A percentile compares a stretch with the other conserved stretches of the same genome.
These are phyloP conservation scores for Drosophila austrosaltans DNA, from an alignment of 2,888 invertebrate species.

Conservation along the genomic window DNA sequence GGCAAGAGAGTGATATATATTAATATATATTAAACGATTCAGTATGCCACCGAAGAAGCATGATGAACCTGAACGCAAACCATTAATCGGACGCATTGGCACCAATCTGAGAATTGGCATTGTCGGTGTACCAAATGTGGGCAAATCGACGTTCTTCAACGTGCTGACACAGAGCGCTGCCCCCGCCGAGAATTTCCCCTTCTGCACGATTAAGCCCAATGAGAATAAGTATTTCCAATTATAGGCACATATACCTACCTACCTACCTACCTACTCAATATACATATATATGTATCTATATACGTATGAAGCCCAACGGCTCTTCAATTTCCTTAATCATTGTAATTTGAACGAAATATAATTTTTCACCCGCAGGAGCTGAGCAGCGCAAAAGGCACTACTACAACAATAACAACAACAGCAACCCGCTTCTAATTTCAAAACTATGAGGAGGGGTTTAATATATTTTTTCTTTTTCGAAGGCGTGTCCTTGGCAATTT, in stretches of 20 bases:
- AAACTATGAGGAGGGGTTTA: conserved; percentile 44
- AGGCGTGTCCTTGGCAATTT: conserved; percentile 68
- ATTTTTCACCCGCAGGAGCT: conserved; percentile 38
- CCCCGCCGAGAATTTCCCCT: conserved; percentile 99
- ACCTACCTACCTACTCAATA: background rate
- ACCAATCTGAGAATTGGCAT: conserved; percentile 98
- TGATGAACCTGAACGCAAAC: conserved; percentile 93
- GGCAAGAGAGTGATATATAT: background rate
- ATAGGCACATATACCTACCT: conserved; percentile 3
- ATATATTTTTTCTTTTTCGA: conserved; percentile 32
- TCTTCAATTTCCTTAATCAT: conserved; percentile 62
- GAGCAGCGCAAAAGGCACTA: background rate
- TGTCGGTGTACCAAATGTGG: conserved; percentile 96
- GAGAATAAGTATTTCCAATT: conserved; percentile 94
- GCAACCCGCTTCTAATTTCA: conserved; percentile 52
- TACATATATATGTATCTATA: conserved; percentile 23
- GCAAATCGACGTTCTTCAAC: conserved; percentile 99
- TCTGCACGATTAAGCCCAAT: conserved; percentile 99
- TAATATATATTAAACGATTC: background rate
- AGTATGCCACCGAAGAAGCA: conserved; percentile 91
- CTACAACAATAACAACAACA: conserved; percentile 24
- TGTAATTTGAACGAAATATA: conserved; percentile 65
- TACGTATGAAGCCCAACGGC: conserved; percentile 3
- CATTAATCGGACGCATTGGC: conserved; percentile 96
- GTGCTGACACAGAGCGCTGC: conserved; percentile 98